Percentiles rank a stretch among this genome's conserved stretches.
Conservation (phyloP, 35 echinoderm and acorn worm genomes). For the Ophioderma brevispina region DNA sequence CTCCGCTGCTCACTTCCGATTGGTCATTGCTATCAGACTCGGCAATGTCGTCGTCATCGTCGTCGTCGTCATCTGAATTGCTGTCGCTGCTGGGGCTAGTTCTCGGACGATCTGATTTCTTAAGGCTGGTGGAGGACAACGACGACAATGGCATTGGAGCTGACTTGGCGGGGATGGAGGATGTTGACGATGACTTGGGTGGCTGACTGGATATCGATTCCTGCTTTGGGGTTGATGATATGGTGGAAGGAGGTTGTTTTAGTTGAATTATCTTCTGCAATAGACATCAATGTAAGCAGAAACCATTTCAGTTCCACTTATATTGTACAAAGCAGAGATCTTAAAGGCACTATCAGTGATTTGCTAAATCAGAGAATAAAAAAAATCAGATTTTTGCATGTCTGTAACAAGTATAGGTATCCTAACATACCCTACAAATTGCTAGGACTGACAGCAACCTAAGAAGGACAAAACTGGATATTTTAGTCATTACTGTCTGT, state of each 20-base stretch:
- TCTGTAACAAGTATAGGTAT: too few species aligned
- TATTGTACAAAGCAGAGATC: not conserved
- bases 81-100: constrained; percentile 21
- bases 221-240: constrained; percentile 34
- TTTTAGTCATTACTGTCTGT: too few species aligned
- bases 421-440: too few species aligned
- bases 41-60: constrained; percentile 13
- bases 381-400: too few species aligned
- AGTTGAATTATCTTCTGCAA: constrained; percentile 1
- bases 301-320: not conserved
- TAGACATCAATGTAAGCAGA: constrained; percentile 1
- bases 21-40: constrained; percentile 48
- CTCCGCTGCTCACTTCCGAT: constrained; percentile 47
- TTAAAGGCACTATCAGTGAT: not conserved
- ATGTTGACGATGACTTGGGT: not conserved
- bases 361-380: too few species aligned
- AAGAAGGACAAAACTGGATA: too few species aligned
- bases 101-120: constrained; percentile 4
- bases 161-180: constrained; percentile 15
- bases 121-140: not conserved
- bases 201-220: not conserved
- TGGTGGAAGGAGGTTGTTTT: not conserved
- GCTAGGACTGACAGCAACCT: too few species aligned
- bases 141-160: not conserved
- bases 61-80: constrained; percentile 8